A percentile compares a stretch with the other conserved stretches of the same genome.
phyloP scores from a whole-genome alignment of 2,888 invertebrate genomes.

The Fabriciana adippe region DNA sequence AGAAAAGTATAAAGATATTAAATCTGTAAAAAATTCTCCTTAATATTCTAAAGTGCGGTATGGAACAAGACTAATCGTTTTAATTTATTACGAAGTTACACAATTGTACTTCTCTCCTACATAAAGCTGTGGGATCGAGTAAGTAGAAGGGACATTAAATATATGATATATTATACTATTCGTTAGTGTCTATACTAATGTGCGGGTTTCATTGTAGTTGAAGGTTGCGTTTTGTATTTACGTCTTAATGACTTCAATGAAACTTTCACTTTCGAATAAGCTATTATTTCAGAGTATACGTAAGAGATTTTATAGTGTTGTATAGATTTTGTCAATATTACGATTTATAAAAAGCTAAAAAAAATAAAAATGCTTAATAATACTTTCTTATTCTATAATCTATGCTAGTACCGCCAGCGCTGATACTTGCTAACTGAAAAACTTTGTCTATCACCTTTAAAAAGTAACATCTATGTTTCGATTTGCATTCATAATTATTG shows the following conservation, averaged over 20 bases:
- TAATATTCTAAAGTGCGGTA: neutral
- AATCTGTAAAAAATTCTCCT: too few relatives aligned
- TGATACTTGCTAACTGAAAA: too few relatives aligned
- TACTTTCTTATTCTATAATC: too few relatives aligned
- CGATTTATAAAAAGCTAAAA: too few relatives aligned
- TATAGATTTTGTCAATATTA: too few relatives aligned
- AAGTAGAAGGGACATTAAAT: constrained; percentile 5
- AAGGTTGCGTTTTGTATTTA: constrained; percentile 17
- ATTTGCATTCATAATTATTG: too few relatives aligned
- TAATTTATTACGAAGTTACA: neutral
- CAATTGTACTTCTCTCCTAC: constrained; percentile 4
- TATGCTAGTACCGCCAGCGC: too few relatives aligned
- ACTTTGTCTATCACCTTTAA: too few relatives aligned
- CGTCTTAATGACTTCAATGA: constrained; percentile 20
- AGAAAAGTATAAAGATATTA: too few relatives aligned
- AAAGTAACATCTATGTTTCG: too few relatives aligned
- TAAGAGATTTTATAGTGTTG: constrained; percentile 18
- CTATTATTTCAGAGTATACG: constrained; percentile 30
- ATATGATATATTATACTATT: constrained; percentile 13
- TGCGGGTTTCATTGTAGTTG: constrained; percentile 12
- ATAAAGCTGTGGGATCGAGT: neutral
- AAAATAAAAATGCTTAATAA: too few relatives aligned
- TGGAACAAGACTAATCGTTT: neutral
- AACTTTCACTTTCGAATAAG: constrained; percentile 32
- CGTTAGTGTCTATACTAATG: neutral